Percentiles rank a stretch among this genome's conserved stretches.
phyloP scores from a whole-genome alignment of 2,113 vertebrate genomes.

The Naja naja region DNA sequence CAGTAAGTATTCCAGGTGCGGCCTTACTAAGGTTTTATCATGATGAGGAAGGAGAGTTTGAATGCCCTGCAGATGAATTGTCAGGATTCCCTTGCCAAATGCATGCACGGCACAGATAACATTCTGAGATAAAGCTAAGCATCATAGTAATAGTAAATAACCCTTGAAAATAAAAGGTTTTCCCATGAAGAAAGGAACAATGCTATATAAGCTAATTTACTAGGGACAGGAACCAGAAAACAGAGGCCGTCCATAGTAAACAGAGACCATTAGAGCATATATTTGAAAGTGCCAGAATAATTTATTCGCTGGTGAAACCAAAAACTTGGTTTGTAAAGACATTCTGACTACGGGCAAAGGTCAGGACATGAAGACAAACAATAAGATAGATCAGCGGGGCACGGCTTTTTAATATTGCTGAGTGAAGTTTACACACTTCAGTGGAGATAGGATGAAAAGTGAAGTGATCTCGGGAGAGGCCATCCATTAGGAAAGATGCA shows the following conservation, averaged over 20 bases:
- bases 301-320: neutral
- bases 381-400: conserved; percentile 4
- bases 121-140: neutral
- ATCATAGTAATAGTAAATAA: neutral
- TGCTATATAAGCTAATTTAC: neutral
- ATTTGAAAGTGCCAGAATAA: conserved; percentile 1
- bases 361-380: neutral
- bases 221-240: neutral
- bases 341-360: neutral
- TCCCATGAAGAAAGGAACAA: neutral
- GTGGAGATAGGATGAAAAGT: neutral
- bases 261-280: neutral
- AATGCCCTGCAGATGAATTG: neutral
- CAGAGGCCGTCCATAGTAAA: neutral
- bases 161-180: neutral
- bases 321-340: neutral
- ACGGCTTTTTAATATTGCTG: conserved; percentile 10
- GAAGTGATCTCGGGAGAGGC: neutral
- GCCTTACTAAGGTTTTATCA: too few species aligned
- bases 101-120: neutral
- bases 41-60: too few species aligned
- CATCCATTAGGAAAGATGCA: conserved; percentile 2
- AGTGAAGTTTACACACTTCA: conserved; percentile 3
- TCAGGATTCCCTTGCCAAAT: neutral
- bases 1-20: too few species aligned